Conservation (phyloP, 2,113 vertebrate genomes). For the Alaudala cheleensis region DNA sequence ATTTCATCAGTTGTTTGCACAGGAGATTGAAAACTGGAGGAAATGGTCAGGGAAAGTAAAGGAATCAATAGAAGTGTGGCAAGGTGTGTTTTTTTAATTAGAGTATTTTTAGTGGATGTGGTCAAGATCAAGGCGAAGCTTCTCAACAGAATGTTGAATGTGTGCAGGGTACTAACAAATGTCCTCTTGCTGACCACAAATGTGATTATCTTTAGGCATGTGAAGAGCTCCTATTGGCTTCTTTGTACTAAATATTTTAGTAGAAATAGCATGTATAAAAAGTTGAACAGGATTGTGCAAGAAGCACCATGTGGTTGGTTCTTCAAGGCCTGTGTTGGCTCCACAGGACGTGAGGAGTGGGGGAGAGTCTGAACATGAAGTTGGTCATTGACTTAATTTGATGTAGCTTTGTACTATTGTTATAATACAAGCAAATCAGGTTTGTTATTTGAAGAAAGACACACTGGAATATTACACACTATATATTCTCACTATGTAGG, state of each 20-base stretch:
- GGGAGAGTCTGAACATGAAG: background rate
- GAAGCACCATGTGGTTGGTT: background rate
- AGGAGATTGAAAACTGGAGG: background rate
- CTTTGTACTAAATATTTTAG: background rate
- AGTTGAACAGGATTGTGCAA: background rate
- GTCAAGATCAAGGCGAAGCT: background rate
- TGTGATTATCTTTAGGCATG: background rate
- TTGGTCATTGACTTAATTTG: background rate
- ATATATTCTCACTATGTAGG: background rate
- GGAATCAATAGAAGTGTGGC: background rate
- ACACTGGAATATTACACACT: background rate
- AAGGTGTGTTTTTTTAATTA: background rate
- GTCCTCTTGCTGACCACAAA: background rate
- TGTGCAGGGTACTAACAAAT: background rate
- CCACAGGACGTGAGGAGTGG: fast-evolving
- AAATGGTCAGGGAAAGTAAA: background rate
- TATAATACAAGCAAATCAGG: background rate
- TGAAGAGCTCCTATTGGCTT: background rate
- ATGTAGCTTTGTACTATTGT: background rate
- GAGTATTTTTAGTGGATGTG: background rate
- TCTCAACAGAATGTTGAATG: background rate
- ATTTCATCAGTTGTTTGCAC: background rate
- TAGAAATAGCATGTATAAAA: background rate
- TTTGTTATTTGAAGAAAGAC: background rate
- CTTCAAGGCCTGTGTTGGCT: background rate